A percentile compares a stretch with the other conserved stretches of the same genome.
Conservation (phyloP, 2,888 invertebrate genomes). For the Rotaria socialis region DNA sequence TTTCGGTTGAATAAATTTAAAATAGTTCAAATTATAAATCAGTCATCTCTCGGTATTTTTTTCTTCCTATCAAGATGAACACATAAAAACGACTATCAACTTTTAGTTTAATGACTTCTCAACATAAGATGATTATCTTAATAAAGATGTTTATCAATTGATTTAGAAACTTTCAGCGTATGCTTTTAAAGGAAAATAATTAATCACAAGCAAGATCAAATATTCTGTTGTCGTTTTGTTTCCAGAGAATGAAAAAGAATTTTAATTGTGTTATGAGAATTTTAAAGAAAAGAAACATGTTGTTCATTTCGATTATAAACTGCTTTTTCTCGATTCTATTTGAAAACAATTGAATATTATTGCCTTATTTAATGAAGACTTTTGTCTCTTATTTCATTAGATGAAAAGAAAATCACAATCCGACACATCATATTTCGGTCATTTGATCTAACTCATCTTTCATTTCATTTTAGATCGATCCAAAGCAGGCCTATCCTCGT, state of each 20-base stretch:
- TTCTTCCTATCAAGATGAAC: neutral
- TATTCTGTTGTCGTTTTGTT: neutral
- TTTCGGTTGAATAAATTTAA: neutral
- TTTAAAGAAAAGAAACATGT: neutral
- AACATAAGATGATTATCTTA: neutral
- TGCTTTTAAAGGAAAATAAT: neutral
- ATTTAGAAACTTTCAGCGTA: neutral
- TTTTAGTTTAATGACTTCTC: neutral
- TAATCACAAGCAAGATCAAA: neutral
- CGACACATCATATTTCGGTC: slow-evolving; percentile 22
- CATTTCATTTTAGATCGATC: slow-evolving; percentile 40
- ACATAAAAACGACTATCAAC: neutral
- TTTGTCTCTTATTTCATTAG: neutral
- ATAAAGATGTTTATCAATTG: neutral
- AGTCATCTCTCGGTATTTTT: neutral
- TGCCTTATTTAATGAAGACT: neutral
- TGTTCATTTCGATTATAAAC: neutral
- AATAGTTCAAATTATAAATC: neutral
- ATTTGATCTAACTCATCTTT: slow-evolving; percentile 8
- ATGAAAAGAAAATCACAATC: neutral
- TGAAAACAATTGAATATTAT: neutral
- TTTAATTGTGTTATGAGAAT: neutral
- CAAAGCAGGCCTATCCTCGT: slow-evolving; percentile 46
- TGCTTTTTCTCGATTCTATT: neutral
- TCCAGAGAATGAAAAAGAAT: neutral